phyloP scores from a whole-genome alignment of 2,888 invertebrate species.

The Penaeus monodon region DNA sequence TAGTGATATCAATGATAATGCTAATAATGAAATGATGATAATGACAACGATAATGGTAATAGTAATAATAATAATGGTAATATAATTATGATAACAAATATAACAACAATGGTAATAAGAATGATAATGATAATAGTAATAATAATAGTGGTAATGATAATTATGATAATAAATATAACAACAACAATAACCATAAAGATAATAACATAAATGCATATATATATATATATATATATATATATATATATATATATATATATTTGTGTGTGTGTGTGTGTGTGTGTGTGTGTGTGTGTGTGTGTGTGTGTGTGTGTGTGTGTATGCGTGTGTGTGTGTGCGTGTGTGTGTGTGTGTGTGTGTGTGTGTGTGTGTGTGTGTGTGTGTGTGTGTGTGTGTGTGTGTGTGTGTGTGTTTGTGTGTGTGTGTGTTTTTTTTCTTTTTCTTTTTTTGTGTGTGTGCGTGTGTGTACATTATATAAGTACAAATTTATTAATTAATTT shows the following conservation, averaged over 20 bases:
- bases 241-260: neutral
- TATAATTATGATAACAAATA: neutral
- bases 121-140: neutral
- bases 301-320: neutral
- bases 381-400: slow-evolving; percentile 22
- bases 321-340: neutral
- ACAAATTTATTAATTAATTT: too few species aligned
- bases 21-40: too few species aligned
- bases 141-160: neutral
- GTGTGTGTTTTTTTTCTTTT: too few species aligned
- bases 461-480: too few species aligned
- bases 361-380: slow-evolving; percentile 28
- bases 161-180: neutral
- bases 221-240: slow-evolving; percentile 18
- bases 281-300: neutral
- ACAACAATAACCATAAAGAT: too few species aligned
- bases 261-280: too few species aligned
- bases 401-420: slow-evolving; percentile 14
- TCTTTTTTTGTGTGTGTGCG: too few species aligned
- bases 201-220: neutral
- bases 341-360: slow-evolving; percentile 18
- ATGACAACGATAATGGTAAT: neutral
- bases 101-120: neutral
- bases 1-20: too few species aligned
- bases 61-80: neutral